Conservation (phyloP, 2,797 vertebrate genomes). For the Girardinus metallicus region DNA sequence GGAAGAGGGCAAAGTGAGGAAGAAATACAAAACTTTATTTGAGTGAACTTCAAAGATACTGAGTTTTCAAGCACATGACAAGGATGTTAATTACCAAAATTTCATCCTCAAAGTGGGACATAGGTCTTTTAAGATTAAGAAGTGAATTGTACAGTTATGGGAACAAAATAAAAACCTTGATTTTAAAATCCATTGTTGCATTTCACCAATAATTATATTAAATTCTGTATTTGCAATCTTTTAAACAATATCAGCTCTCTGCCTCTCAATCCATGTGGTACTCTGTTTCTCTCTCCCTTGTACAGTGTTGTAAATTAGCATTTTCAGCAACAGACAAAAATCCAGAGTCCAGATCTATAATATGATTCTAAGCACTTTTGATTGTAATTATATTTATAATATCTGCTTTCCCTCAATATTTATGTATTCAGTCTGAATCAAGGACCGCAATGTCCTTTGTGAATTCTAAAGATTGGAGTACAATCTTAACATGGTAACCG, state of each 20-base stretch:
- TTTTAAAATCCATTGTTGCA: not conserved
- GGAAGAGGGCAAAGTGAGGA: not conserved
- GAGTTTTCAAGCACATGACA: not conserved
- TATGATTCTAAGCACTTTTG: not conserved
- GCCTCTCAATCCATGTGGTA: not conserved
- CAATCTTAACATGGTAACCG: not conserved
- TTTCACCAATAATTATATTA: not conserved
- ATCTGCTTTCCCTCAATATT: not conserved
- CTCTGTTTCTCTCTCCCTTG: not conserved
- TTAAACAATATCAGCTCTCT: not conserved
- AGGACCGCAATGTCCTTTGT: not conserved
- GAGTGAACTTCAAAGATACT: not conserved
- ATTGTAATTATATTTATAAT: not conserved
- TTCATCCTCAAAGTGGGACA: not conserved
- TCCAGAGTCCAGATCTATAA: not conserved
- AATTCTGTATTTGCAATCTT: too few species aligned
- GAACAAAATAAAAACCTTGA: not conserved
- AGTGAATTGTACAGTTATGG: not conserved
- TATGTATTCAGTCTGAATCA: not conserved
- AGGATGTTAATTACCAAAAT: not conserved
- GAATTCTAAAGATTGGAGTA: not conserved
- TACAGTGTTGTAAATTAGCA: not conserved
- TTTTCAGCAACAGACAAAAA: not conserved
- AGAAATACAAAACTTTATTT: not conserved
- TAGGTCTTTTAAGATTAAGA: not conserved